Evolutionary conservation across 2,113 vertebrate species (phyloP).

Genomic region (Podarcis cretensis): DNA sequence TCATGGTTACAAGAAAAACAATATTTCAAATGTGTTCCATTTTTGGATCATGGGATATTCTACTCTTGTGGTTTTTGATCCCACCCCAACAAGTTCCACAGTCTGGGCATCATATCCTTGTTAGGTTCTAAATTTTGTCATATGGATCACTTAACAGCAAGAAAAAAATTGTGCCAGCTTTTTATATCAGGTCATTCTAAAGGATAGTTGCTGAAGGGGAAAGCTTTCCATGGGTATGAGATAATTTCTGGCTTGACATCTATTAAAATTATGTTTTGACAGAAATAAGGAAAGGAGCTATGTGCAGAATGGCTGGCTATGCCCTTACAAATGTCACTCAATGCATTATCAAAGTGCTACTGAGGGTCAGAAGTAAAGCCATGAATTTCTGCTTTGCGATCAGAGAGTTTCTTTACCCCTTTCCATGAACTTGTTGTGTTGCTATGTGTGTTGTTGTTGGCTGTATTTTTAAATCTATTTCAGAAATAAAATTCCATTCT

Average conservation of each 20-base stretch:
- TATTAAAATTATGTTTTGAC: neutral
- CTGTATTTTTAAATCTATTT: no score
- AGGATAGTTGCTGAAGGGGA: neutral
- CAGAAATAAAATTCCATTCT: no score
- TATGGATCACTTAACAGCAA: no score
- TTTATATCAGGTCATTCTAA: neutral
- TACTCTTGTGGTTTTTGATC: neutral
- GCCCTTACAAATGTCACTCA: neutral
- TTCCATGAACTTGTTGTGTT: no score
- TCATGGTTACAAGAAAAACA: no score
- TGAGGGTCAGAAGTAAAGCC: neutral
- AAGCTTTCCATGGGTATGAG: neutral
- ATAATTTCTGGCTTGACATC: neutral
- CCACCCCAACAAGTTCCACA: neutral
- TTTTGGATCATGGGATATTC: neutral
- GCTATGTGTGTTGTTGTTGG: no score
- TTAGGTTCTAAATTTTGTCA: no score
- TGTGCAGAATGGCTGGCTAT: no score
- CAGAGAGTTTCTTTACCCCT: no score
- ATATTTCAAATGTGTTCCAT: neutral
- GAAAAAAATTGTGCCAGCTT: no score
- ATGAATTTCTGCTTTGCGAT: neutral
- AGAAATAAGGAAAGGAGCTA: neutral
- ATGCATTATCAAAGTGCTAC: neutral
- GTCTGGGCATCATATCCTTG: no score